Evolutionary conservation across 2,888 invertebrate species (phyloP).

Genomic region (Conops quadrifasciatus): DNA sequence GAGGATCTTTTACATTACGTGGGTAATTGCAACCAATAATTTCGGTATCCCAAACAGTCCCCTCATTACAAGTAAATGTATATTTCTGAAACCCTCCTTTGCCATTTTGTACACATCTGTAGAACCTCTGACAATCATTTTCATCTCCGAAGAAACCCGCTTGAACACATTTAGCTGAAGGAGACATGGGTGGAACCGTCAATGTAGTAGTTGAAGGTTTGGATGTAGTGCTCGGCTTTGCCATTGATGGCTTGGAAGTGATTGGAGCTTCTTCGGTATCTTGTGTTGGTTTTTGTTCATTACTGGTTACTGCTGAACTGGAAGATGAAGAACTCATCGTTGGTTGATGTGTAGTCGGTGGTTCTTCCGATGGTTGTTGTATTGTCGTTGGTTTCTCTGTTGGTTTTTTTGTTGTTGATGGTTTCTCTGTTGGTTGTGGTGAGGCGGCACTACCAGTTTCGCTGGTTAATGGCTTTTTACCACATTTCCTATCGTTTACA

Average conservation of each 20-base stretch:
- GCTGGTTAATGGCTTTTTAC: slow-evolving; percentile 36
- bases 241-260: no score
- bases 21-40: slow-evolving; percentile 55
- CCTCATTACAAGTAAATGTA: slow-evolving; percentile 72
- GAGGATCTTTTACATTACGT: slow-evolving; percentile 45
- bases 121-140: slow-evolving; percentile 71
- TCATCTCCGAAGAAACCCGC: slow-evolving; percentile 64
- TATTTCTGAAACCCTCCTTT: slow-evolving; percentile 70
- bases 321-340: slow-evolving; percentile 30
- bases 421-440: slow-evolving; percentile 33
- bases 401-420: slow-evolving; percentile 37
- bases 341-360: slow-evolving; percentile 27
- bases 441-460: slow-evolving; percentile 29
- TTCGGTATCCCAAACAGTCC: slow-evolving; percentile 70
- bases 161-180: slow-evolving; percentile 55
- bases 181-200: slow-evolving; percentile 43
- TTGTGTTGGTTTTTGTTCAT: no score
- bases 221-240: no score
- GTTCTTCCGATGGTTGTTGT: slow-evolving; percentile 23
- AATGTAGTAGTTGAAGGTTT: slow-evolving; percentile 40
- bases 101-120: slow-evolving; percentile 72
- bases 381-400: slow-evolving; percentile 39
- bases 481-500: slow-evolving; percentile 53
- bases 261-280: no score
- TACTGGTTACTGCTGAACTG: no score